Evolutionary conservation across 2,888 invertebrate species (phyloP).

Genomic region (Clanis bilineata): DNA sequence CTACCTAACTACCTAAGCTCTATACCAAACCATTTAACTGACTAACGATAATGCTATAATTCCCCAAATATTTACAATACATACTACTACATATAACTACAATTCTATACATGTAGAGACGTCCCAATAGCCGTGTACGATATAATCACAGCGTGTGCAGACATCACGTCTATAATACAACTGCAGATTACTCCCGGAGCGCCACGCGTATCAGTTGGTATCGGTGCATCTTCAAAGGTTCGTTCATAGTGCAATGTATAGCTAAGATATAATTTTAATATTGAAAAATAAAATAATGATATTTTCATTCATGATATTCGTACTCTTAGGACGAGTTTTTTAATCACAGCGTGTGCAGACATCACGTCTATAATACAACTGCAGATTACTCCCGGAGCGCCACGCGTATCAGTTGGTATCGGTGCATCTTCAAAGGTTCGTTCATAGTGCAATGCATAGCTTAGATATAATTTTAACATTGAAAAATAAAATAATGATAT

Average conservation of each 20-base stretch:
- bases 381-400: slow-evolving; percentile 16
- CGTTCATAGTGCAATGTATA: not conserved
- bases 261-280: not conserved
- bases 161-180: slow-evolving; percentile 19
- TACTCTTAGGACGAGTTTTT: no score
- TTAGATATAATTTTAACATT: not conserved
- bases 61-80: not conserved
- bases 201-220: slow-evolving; percentile 4
- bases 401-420: slow-evolving; percentile 5
- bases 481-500: no score
- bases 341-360: slow-evolving; percentile 8
- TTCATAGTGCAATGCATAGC: not conserved
- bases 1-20: no score
- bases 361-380: slow-evolving; percentile 18
- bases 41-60: not conserved
- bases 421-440: slow-evolving; percentile 1
- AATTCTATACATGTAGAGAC: not conserved
- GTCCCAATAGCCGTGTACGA: not conserved
- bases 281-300: no score
- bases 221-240: slow-evolving; percentile 1
- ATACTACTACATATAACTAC: no score
- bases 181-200: slow-evolving; percentile 16
- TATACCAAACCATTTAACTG: no score
- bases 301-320: no score
- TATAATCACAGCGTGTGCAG: slow-evolving; percentile 7